phyloP scores from a whole-genome alignment of 2,113 vertebrate species.

The Psilopogon haemacephalus region DNA sequence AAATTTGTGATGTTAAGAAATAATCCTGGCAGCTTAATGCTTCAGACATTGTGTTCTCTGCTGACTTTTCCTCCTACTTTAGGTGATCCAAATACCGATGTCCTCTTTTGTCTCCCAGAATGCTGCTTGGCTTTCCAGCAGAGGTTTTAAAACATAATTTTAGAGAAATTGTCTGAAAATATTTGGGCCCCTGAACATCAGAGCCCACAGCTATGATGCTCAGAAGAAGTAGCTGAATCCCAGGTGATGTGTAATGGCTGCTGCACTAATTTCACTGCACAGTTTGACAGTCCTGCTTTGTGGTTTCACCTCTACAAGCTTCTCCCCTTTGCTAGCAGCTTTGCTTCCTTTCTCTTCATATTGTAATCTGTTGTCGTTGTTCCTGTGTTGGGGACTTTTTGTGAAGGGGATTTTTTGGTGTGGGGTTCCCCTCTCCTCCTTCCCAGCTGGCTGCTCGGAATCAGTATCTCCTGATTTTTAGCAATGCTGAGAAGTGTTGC shows the following conservation, averaged over 20 bases:
- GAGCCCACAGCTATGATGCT: neutral
- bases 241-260: neutral
- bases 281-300: neutral
- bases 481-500: neutral
- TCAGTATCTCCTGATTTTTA: neutral
- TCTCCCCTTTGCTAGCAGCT: neutral
- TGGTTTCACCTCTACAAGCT: neutral
- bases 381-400: neutral
- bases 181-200: rapidly evolving
- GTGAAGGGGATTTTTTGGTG: neutral
- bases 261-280: neutral
- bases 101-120: slow-evolving; percentile 36
- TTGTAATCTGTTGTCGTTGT: neutral
- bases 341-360: neutral
- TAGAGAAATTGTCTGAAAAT: neutral
- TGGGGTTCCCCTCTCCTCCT: too few relatives aligned
- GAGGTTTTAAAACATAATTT: neutral
- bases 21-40: slow-evolving; percentile 34
- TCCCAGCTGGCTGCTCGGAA: neutral
- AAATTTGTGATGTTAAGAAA: slow-evolving; percentile 33
- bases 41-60: slow-evolving; percentile 42
- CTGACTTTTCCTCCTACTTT: slow-evolving; percentile 5
- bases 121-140: neutral
- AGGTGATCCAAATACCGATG: slow-evolving; percentile 14
- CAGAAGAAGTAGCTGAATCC: neutral